phyloP scores from a whole-genome alignment of 1,140 invertebrate genomes.

The Macrosteles quadrilineatus region DNA sequence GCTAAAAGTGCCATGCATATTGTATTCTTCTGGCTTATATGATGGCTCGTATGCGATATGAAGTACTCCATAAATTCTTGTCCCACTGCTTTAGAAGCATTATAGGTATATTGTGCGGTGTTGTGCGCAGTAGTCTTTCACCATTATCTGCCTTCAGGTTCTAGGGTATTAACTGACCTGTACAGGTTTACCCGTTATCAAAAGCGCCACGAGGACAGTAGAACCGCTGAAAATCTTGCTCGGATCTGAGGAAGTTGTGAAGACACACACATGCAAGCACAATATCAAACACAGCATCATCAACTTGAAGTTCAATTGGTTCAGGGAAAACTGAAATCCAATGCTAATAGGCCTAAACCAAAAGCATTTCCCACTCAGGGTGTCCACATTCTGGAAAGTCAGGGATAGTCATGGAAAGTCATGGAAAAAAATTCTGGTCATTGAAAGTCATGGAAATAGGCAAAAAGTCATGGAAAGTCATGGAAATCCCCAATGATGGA shows the following conservation, averaged over 20 bases:
- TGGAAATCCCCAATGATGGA: too few species aligned
- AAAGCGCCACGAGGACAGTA: not conserved
- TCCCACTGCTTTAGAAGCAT: not conserved
- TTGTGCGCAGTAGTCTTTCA: not conserved
- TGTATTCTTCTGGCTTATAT: not conserved
- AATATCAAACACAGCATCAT: not conserved
- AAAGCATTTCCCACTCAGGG: conserved; percentile 53
- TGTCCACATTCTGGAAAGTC: too few species aligned
- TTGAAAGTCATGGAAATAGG: too few species aligned
- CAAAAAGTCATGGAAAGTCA: too few species aligned
- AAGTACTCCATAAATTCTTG: conserved; percentile 3
- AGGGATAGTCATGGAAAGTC: too few species aligned
- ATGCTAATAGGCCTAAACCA: conserved; percentile 48
- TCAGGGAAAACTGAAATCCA: conserved; percentile 50
- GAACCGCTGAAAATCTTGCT: not conserved
- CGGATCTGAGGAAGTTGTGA: conserved; percentile 9
- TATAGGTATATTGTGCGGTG: not conserved
- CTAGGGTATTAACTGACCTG: conserved; percentile 7
- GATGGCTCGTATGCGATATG: not conserved
- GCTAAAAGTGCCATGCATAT: too few species aligned
- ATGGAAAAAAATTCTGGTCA: too few species aligned
- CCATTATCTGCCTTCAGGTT: conserved; percentile 13
- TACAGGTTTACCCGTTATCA: not conserved
- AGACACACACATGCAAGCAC: conserved; percentile 10
- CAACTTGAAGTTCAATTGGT: not conserved